Evolutionary conservation across 2,888 invertebrate genomes (phyloP).

Genomic region (Fissipunctia ypsillon): DNA sequence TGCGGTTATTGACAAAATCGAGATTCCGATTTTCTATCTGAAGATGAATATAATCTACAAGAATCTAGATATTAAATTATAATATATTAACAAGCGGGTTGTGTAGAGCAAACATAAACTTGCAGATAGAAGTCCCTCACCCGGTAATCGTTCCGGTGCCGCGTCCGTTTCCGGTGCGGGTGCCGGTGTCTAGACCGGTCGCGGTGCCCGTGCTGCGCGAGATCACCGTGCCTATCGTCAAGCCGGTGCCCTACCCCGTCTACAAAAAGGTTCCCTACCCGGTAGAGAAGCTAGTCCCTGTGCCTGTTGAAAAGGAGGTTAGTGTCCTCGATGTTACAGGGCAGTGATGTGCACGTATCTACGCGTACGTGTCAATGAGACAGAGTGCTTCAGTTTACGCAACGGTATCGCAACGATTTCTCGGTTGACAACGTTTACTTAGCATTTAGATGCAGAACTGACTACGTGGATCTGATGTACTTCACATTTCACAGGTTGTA

Average conservation of each 20-base stretch:
- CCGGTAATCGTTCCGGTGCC: constrained; percentile 94
- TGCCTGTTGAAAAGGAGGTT: constrained; percentile 93
- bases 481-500: neutral
- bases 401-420: constrained; percentile 47
- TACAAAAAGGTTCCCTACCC: constrained; percentile 93
- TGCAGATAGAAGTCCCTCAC: constrained; percentile 93
- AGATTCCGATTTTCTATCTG: neutral
- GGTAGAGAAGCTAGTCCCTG: constrained; percentile 93
- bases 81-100: constrained; percentile 54
- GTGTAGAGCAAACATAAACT: constrained; percentile 71
- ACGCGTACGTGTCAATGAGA: constrained; percentile 52
- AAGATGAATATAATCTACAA: neutral
- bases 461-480: constrained; percentile 23
- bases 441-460: constrained; percentile 39
- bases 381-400: constrained; percentile 51
- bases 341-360: constrained; percentile 49
- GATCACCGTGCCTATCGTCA: constrained; percentile 90
- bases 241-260: constrained; percentile 92
- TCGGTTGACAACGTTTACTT: constrained; percentile 41
- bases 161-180: constrained; percentile 94
- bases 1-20: neutral
- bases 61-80: constrained; percentile 5
- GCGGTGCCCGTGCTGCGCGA: constrained; percentile 92
- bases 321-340: constrained; percentile 69
- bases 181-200: constrained; percentile 93